Evolutionary conservation across 1,140 invertebrate species (phyloP).

Genomic region (Zaprionus africanus): DNA sequence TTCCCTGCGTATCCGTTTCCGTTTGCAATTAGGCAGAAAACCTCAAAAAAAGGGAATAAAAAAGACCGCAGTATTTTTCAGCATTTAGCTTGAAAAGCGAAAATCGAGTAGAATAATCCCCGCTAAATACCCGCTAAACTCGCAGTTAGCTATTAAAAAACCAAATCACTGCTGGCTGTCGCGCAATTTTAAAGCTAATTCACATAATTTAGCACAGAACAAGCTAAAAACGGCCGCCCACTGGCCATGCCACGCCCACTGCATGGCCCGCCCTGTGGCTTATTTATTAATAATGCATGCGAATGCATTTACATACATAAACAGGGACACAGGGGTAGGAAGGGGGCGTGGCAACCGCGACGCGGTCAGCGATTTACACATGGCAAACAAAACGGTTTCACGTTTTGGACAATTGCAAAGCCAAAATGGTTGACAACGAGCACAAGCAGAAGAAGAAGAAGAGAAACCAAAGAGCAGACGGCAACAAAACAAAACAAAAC

Average conservation of each 20-base stretch:
- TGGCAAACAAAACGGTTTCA: constrained; percentile 47
- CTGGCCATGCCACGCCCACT: background rate
- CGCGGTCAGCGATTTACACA: constrained; percentile 39
- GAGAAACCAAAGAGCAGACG: constrained; percentile 12
- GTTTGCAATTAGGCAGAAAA: constrained; percentile 60
- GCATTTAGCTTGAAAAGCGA: background rate
- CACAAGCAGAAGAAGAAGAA: background rate
- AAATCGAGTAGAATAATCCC: background rate
- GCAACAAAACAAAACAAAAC: constrained; percentile 12
- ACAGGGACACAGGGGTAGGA: background rate
- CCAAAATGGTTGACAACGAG: constrained; percentile 7
- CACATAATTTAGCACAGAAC: constrained; percentile 9
- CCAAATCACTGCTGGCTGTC: constrained; percentile 5
- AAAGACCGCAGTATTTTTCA: constrained; percentile 2
- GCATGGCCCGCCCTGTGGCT: background rate
- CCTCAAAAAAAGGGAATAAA: constrained; percentile 9
- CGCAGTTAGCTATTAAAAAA: background rate
- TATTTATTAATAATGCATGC: constrained; percentile 54
- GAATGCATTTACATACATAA: constrained; percentile 41
- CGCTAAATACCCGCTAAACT: background rate
- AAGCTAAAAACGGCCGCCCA: constrained; percentile 4
- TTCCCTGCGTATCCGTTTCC: constrained; percentile 62
- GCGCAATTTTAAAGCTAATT: constrained; percentile 30
- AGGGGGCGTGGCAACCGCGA: constrained; percentile 28
- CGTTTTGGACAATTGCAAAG: constrained; percentile 39